These are phyloP conservation scores for Drosophila quinaria DNA, from an alignment of 2,888 invertebrate species.

Conservation along the genomic window DNA sequence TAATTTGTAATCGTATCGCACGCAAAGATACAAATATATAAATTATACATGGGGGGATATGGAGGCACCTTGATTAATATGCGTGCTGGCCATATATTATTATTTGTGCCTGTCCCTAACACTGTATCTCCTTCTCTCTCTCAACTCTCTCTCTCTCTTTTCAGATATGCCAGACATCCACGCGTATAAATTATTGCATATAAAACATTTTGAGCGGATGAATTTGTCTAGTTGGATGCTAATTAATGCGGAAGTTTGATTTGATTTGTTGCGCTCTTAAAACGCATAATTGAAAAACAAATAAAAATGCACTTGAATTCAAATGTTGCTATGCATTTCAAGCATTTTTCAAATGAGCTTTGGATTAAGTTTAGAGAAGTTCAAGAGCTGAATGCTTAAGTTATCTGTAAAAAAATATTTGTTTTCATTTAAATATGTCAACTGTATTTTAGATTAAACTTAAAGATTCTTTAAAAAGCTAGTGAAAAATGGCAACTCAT, in stretches of 20 bases:
- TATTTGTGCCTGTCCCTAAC: conserved; percentile 34
- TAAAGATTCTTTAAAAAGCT: not conserved
- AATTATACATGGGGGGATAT: conserved; percentile 22
- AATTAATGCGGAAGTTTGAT: conserved; percentile 67
- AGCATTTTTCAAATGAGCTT: conserved; percentile 9
- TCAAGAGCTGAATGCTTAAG: not conserved
- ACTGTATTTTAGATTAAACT: not conserved
- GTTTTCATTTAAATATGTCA: not conserved
- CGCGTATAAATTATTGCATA: conserved; percentile 42
- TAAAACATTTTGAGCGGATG: conserved; percentile 42
- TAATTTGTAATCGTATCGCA: conserved; percentile 20
- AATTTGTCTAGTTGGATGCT: conserved; percentile 57
- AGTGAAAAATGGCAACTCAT: too few species aligned
- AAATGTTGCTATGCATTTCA: conserved; percentile 14
- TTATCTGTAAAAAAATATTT: not conserved
- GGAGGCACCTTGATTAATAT: conserved; percentile 62
- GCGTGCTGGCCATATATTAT: conserved; percentile 66
- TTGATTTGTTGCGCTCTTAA: conserved; percentile 43
- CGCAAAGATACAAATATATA: conserved; percentile 26
- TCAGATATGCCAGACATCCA: conserved; percentile 15
- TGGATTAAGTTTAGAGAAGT: not conserved
- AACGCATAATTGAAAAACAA: not conserved
- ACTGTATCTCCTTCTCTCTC: not conserved
- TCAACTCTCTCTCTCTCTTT: not conserved
- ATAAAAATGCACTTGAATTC: conserved; percentile 24